Conservation (phyloP, 2,113 vertebrate species). For the Bos taurus region ARS-UCD2.0 NC_037339.1:54104001-54104500, state of each 20-base stretch:
- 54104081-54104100: neutral
- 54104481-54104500: fast-evolving
- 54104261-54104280: neutral
- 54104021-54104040: neutral
- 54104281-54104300: neutral
- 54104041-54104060: neutral
- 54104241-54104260: neutral
- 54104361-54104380: neutral
- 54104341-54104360: neutral
- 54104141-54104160: neutral
- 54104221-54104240: neutral
- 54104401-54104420: neutral
- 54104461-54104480: neutral
- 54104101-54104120: neutral
- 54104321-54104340: neutral
- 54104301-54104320: neutral
- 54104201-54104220: neutral
- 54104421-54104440: neutral
- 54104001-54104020: neutral
- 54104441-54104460: fast-evolving
- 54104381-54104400: neutral
- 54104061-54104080: neutral
- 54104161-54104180: neutral
- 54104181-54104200: neutral
- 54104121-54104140: neutral